Evolutionary conservation across 2,113 vertebrate species (phyloP).

Genomic region (Noturus placidus): DNA sequence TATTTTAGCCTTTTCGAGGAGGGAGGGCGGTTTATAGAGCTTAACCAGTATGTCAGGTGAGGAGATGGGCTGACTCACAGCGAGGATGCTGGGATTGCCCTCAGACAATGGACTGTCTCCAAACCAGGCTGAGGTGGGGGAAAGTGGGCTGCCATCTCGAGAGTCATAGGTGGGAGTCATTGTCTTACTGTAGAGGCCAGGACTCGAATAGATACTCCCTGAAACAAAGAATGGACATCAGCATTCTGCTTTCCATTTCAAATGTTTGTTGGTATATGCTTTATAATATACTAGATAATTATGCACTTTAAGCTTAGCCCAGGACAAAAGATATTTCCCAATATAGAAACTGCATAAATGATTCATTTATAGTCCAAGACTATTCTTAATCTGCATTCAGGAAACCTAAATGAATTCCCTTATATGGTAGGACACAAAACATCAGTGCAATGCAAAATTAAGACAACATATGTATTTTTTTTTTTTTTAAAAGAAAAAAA

Average conservation of each 20-base stretch:
- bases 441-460: neutral
- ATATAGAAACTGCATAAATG: neutral
- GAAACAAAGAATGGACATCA: constrained; percentile 63
- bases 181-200: constrained; percentile 97
- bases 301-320: constrained; percentile 2
- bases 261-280: neutral
- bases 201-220: constrained; percentile 99
- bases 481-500: too few relatives aligned
- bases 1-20: constrained; percentile 98
- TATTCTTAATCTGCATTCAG: constrained; percentile 7
- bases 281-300: neutral
- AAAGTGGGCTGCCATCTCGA: constrained; percentile 93
- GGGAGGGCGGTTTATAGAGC: constrained; percentile 95
- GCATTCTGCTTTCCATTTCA: constrained; percentile 25
- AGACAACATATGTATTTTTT: neutral
- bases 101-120: constrained; percentile 96
- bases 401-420: neutral
- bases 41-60: constrained; percentile 93
- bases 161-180: constrained; percentile 99
- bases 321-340: neutral
- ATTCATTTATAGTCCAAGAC: constrained; percentile 2
- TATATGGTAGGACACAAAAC: neutral
- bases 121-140: constrained; percentile 96
- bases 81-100: constrained; percentile 96
- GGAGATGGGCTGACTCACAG: constrained; percentile 92